These are phyloP conservation scores for Globia sparganii DNA, from an alignment of 2,888 invertebrate genomes.

Conservation along the genomic window DNA sequence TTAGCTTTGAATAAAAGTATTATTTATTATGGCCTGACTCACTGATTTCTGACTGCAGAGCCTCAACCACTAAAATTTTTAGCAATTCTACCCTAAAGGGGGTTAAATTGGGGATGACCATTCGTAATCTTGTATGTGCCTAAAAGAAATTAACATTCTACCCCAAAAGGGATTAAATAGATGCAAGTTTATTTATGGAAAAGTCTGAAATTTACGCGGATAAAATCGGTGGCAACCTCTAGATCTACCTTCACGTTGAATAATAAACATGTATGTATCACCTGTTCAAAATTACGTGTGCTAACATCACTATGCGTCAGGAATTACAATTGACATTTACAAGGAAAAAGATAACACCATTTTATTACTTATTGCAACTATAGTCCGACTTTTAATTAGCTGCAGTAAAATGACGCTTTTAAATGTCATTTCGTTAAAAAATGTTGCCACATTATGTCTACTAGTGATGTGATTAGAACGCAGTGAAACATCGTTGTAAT, in stretches of 20 bases:
- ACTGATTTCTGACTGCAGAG: not conserved
- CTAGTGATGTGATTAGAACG: too few species aligned
- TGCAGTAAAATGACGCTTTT: too few species aligned
- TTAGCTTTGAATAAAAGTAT: not conserved
- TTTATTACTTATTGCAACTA: slow-evolving; percentile 2
- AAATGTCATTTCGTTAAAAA: too few species aligned
- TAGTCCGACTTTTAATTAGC: too few species aligned
- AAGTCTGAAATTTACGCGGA: not conserved
- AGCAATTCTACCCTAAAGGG: not conserved
- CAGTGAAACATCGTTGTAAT: too few species aligned
- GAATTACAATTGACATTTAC: slow-evolving; percentile 24
- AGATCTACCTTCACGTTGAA: not conserved
- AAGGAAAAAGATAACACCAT: slow-evolving; percentile 23
- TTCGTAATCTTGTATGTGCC: not conserved
- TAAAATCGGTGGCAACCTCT: not conserved
- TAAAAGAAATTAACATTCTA: not conserved
- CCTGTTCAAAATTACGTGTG: slow-evolving; percentile 25
- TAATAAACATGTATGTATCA: slow-evolving; percentile 34
- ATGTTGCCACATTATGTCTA: too few species aligned
- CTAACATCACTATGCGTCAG: slow-evolving; percentile 23
- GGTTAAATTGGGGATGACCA: not conserved
- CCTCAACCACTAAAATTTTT: not conserved
- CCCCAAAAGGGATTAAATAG: not conserved
- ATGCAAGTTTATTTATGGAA: not conserved
- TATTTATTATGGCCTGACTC: not conserved